Percentiles rank a stretch among this genome's conserved stretches.
Evolutionary conservation across 2,113 vertebrate genomes (phyloP).

Genomic region (Artemisiospiza belli): DNA sequence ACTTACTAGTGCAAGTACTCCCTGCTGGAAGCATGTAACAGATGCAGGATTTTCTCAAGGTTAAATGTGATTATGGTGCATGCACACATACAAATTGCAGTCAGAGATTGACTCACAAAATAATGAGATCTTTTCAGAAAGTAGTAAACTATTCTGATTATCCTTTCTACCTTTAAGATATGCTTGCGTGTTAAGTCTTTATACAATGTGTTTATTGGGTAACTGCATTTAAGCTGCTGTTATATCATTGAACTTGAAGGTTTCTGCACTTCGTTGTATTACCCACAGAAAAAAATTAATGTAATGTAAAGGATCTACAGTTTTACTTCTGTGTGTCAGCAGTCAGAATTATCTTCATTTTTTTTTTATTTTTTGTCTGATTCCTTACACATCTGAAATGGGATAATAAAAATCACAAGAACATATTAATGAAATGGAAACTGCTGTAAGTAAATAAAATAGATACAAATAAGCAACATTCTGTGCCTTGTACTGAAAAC

Average conservation of each 20-base stretch:
- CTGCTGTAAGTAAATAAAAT: conserved; percentile 5
- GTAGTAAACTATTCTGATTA: conserved; percentile 14
- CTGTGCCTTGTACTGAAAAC: not conserved
- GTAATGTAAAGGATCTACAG: not conserved
- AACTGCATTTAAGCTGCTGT: conserved; percentile 16
- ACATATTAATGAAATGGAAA: conserved; percentile 9
- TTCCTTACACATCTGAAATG: not conserved
- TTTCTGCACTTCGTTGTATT: conserved; percentile 15
- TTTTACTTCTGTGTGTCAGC: not conserved
- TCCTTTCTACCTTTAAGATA: conserved; percentile 31
- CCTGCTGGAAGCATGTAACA: conserved; percentile 40
- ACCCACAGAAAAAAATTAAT: conserved; percentile 6
- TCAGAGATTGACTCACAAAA: conserved; percentile 50
- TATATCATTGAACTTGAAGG: conserved; percentile 4
- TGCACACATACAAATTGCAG: conserved; percentile 17
- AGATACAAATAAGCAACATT: conserved; percentile 18
- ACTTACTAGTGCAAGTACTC: conserved; percentile 31
- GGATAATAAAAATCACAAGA: conserved; percentile 21
- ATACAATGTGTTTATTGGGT: not conserved
- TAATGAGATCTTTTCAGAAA: conserved; percentile 48
- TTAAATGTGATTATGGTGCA: conserved; percentile 44
- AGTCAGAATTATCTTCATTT: not conserved
- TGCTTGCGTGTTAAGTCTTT: conserved; percentile 16
- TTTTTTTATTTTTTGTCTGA: not conserved
- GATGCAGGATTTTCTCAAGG: conserved; percentile 56